Base-by-base conservation (phyloP, 2,888 invertebrate genomes). In the Caradrina clavipalpis region DNA sequence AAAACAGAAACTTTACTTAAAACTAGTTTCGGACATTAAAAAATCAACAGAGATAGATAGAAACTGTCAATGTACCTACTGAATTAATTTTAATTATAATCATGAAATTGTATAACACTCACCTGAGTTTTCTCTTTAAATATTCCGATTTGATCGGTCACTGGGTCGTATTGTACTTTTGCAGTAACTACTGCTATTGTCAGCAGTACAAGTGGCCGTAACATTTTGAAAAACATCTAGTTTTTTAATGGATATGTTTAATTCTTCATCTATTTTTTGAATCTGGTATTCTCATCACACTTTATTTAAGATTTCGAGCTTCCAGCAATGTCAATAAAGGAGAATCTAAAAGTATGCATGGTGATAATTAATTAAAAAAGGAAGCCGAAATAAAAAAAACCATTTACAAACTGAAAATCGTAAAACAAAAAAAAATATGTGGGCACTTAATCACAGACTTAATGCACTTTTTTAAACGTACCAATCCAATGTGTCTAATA, bases 211-310 rank as follows among this genome's bases (percentile, higher is more conserved):
- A 76, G 26, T 17, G 69, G 21, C 2, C 75, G 47, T 19, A 65
- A 50, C 67, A 79, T 75, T 75, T 71, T 75, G 2, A 97, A 97
- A 89, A 97, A 97, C 87, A 96, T 96, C 2, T 45, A 54, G 2
- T 49, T 31, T 45, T 35, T 42, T 51, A 6, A 22, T 19, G 6
- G 6, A 0, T 15, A 4, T 4, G 0, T 57, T 54, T 19, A 61
- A 15, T 49, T 51, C 10, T 60, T 69, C 45, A 15, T 22, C 35
- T 13, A n/a, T 39, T 61, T 21, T 50, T 39, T 39, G 35, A 35
- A 50, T 58, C n/a, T 0, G 19, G 6, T 49, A 26, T 26, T 26
- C 26, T 26, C 26, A 26, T 26, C 4, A 26, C 2, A 26, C 2
- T 26, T 3, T 26, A 26, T n/a, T n/a, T n/a, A 26, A 26, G 26